Percentiles rank a stretch among this genome's conserved stretches.
These are phyloP conservation scores for Melanotaenia maccullochi DNA, from an alignment of 2,797 vertebrate species.

Conservation along the genomic window DNA sequence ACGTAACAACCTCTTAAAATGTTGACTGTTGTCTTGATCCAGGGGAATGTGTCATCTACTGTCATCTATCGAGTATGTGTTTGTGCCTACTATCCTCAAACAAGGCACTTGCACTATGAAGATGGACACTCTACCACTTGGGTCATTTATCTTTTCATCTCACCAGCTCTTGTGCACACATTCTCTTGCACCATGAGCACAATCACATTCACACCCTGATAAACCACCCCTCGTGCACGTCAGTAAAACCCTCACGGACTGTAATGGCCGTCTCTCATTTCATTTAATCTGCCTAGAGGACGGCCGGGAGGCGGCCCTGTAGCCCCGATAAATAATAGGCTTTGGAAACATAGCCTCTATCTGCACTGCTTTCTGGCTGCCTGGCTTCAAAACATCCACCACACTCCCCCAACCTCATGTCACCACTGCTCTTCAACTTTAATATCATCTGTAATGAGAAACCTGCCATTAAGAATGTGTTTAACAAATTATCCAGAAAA, in stretches of 20 bases:
- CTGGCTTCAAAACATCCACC: conserved; percentile 58
- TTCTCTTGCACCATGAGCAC: conserved; percentile 25
- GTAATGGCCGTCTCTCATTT: conserved; percentile 83
- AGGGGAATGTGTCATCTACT: conserved; percentile 44
- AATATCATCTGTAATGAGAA: conserved; percentile 69
- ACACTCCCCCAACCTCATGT: conserved; percentile 17
- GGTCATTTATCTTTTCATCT: conserved; percentile 56
- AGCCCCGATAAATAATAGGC: conserved; percentile 83
- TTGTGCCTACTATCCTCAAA: conserved; percentile 27
- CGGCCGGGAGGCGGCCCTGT: conserved; percentile 76
- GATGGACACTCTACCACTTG: conserved; percentile 36
- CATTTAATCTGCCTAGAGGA: conserved; percentile 83
- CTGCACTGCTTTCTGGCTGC: conserved; percentile 64
- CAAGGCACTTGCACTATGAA: conserved; percentile 32
- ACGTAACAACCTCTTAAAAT: conserved; percentile 40
- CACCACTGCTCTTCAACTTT: conserved; percentile 56
- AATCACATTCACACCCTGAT: conserved; percentile 63
- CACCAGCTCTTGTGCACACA: conserved; percentile 16
- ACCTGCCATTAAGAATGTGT: conserved; percentile 69
- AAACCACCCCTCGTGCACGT: conserved; percentile 62
- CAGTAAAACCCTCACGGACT: conserved; percentile 73
- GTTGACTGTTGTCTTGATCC: conserved; percentile 46
- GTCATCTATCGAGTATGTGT: conserved; percentile 23
- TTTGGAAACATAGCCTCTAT: conserved; percentile 71
- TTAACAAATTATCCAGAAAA: conserved; percentile 68